Base-by-base conservation (phyloP, 2,888 invertebrate genomes). In the Pristionchus arcanus region DNA sequence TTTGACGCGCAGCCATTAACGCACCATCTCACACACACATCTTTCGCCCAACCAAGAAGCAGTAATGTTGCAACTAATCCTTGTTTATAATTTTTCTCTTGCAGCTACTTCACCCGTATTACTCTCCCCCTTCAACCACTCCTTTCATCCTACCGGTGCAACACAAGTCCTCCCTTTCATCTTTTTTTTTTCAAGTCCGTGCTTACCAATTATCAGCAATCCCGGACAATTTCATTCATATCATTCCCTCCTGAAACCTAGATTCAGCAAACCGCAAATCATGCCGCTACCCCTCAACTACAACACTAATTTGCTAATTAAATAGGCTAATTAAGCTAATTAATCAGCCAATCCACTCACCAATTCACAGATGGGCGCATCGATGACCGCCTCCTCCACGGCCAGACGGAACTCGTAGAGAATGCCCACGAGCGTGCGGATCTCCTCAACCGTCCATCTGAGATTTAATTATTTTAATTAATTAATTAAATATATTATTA, bases 361-460 rank as follows among this genome's bases (percentile, higher is more conserved):
- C 91, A 94, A 89, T 91, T 94, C 94, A n/a, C 93, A 92, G 88
- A 94, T 92, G 28, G 94, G 94, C 21, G 94, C 94, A 88, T 94
- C 94, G 31, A 94, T 90, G 25, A 90, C 90, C 66, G 94, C 93
- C n/a, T 90, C 90, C 19, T 91, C 90, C 42, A 94, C 88, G 84
- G 90, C 63, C 21, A 91, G 91, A 5, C 94, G 92, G 91, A 94
- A 94, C 53, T 92, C 89, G 59, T 90, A 90, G 91, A 94, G 93
- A 77, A 91, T 89, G 37, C 91, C 91, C n/a, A 93, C 91, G 5
- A 94, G 91, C 15, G 92, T 90, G 15, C 90, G 71, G 66, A 94
- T 92, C 87, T 94, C 94, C 16, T 90, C 90, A 42, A 91, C 92
- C 15, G 93, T 93, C 94, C 94, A 94, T 87, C 91, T 91, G 34